Percentiles rank a stretch among this genome's conserved stretches.
phyloP scores from a whole-genome alignment of 1,140 invertebrate species.

The Whitmania pigra region DNA sequence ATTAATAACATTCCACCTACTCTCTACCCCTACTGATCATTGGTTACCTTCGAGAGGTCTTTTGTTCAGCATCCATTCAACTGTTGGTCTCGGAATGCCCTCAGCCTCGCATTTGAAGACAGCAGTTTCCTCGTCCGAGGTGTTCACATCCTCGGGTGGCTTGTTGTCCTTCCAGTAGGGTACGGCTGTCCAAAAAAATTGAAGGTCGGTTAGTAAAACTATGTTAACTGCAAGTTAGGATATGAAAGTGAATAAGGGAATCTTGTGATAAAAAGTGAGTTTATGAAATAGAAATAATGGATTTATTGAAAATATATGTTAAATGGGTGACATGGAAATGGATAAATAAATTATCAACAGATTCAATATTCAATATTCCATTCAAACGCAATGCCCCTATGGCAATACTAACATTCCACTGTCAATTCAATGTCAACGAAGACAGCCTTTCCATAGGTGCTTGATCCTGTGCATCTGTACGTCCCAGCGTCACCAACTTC shows the following conservation, averaged over 20 bases:
- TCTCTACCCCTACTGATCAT: neutral
- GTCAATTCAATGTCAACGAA: neutral
- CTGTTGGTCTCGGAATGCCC: neutral
- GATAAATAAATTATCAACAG: neutral
- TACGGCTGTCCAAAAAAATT: neutral
- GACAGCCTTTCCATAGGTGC: constrained; percentile 59
- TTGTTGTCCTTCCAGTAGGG: constrained; percentile 9
- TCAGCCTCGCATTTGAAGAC: constrained; percentile 6
- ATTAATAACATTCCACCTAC: neutral
- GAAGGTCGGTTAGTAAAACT: neutral
- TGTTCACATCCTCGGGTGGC: constrained; percentile 4
- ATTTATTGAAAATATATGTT: neutral
- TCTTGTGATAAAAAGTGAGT: neutral
- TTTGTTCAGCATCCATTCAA: constrained; percentile 8
- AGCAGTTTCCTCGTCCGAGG: constrained; percentile 8
- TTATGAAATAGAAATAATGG: neutral
- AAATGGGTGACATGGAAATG: neutral
- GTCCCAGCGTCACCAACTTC: constrained; percentile 70
- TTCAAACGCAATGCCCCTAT: no score
- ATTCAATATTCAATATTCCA: no score
- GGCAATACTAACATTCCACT: constrained; percentile 20
- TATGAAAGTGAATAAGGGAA: no score
- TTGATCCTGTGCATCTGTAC: constrained; percentile 80
- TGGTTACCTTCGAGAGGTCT: constrained; percentile 2
- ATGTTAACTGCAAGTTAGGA: neutral